Base-by-base conservation (phyloP, 2,113 vertebrate species). In the Gymnocephalus cernua region DNA sequence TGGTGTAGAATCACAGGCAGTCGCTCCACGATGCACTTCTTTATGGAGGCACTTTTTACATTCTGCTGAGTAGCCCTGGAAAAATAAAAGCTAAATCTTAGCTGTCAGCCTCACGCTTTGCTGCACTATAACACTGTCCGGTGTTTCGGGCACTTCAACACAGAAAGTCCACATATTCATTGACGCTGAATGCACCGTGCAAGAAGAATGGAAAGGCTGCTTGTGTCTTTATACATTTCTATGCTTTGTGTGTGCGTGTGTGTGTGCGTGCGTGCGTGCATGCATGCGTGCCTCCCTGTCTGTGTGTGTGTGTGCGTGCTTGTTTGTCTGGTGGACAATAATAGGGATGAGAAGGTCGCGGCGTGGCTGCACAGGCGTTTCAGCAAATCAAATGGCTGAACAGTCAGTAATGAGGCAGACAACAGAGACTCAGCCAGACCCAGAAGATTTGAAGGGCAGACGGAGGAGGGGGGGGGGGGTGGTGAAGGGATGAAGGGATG, bases 391-490 rank as follows among this genome's bases (percentile, higher is more conserved):
- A 97, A 91, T 87, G 80, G 90, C 94, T 94, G 93, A 93, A 86
- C 5, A 32, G 91, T 93, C 92, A 83, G 85, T 94, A 90, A 94
- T 94, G 93, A 93, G 89, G 87, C 88, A 91, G 88, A 91, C 92
- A 93, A 89, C 95, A 92, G 88, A 96, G 94, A 92, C 95, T 95
- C 89, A 90, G 92, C 93, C 95, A 94, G 90, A 95, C 96, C 95
- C 96, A 75, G 92, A 96, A 96, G 97, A 96, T 93, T 94, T 94
- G 95, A 93, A 96, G 95, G 95, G 92, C 95, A 93, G 92, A 92
- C 90, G 84, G 93, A 95, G 91, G 90, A 92, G 91, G 57, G 77
- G 51, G 11, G 50, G 57, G 51, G 66, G 68, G 78, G 65, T 19
- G 50, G 16, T 38, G 62, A 62, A 62, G 73, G 19, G 51, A 19